Percentiles rank a stretch among this genome's conserved stretches.
Evolutionary conservation across 2,113 vertebrate genomes (phyloP).

Genomic region (Rhynchopsitta pachyrhyncha): DNA sequence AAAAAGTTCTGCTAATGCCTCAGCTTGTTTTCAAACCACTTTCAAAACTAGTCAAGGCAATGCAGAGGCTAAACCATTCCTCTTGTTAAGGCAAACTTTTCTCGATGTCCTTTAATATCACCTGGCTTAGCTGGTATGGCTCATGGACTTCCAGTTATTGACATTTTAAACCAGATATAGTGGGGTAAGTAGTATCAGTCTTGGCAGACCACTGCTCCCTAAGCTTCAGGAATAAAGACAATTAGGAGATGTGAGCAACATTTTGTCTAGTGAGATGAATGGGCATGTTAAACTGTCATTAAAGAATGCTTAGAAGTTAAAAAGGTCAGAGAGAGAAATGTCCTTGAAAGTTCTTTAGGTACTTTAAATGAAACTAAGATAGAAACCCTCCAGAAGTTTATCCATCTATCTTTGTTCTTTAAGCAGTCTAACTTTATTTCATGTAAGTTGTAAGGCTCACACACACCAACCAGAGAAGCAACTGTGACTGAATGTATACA

Average conservation of each 20-base stretch:
- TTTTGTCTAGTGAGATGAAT: not conserved
- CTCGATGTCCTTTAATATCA: not conserved
- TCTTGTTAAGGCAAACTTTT: not conserved
- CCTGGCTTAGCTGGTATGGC: not conserved
- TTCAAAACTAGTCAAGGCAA: not conserved
- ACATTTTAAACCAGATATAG: not conserved
- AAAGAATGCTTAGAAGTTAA: not conserved
- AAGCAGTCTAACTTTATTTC: not conserved
- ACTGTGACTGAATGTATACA: not conserved
- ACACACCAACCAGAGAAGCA: not conserved
- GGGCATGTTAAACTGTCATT: not conserved
- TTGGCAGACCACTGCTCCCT: not conserved
- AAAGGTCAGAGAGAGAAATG: not conserved
- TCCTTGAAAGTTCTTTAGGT: not conserved
- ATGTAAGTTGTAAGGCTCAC: not conserved
- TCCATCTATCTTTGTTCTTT: not conserved
- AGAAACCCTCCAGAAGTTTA: not conserved
- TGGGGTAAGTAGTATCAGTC: not conserved
- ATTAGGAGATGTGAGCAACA: fast-evolving
- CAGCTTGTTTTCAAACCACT: not conserved
- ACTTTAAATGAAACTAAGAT: not conserved
- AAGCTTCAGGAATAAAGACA: not conserved
- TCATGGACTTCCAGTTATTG: not conserved
- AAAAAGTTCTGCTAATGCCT: not conserved
- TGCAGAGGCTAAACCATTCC: not conserved